A percentile compares a stretch with the other conserved stretches of the same genome.
These are phyloP conservation scores for Drosophila trichaetosa DNA, from an alignment of 2,888 invertebrate genomes.

Conservation along the genomic window DNA sequence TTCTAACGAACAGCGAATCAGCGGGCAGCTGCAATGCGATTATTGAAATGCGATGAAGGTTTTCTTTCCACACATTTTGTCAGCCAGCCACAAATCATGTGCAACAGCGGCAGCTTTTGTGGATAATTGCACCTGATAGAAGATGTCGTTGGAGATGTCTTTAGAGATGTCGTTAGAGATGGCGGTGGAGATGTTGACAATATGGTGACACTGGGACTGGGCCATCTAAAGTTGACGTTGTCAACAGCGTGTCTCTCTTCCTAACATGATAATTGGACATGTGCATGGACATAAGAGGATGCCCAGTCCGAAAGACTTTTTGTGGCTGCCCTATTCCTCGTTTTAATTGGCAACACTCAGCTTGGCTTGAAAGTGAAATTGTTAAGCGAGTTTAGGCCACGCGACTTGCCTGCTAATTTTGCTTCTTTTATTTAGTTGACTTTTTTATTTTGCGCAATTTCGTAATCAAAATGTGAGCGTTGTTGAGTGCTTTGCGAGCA, in stretches of 20 bases:
- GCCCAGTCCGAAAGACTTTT: constrained; percentile 37
- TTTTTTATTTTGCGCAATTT: constrained; percentile 41
- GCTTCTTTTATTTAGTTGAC: constrained; percentile 34
- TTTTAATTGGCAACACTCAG: constrained; percentile 62
- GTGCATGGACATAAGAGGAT: constrained; percentile 66
- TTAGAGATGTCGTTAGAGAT: constrained; percentile 8
- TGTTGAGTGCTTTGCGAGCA: constrained; percentile 23
- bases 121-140: constrained; percentile 75
- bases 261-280: constrained; percentile 79
- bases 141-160: constrained; percentile 20
- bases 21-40: constrained; percentile 52
- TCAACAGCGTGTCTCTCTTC: constrained; percentile 46
- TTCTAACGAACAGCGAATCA: constrained; percentile 55
- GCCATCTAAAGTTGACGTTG: constrained; percentile 39
- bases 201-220: constrained; percentile 66
- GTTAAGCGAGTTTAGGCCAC: constrained; percentile 43
- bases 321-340: constrained; percentile 61
- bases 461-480: constrained; percentile 51
- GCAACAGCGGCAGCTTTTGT: constrained; percentile 52
- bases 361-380: constrained; percentile 68
- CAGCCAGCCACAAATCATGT: constrained; percentile 66
- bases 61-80: constrained; percentile 50
- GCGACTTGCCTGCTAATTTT: constrained; percentile 50
- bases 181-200: constrained; percentile 10
- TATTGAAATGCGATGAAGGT: constrained; percentile 77